Base-by-base conservation (phyloP, 2,113 vertebrate genomes). In the Zootoca vivipara region DNA sequence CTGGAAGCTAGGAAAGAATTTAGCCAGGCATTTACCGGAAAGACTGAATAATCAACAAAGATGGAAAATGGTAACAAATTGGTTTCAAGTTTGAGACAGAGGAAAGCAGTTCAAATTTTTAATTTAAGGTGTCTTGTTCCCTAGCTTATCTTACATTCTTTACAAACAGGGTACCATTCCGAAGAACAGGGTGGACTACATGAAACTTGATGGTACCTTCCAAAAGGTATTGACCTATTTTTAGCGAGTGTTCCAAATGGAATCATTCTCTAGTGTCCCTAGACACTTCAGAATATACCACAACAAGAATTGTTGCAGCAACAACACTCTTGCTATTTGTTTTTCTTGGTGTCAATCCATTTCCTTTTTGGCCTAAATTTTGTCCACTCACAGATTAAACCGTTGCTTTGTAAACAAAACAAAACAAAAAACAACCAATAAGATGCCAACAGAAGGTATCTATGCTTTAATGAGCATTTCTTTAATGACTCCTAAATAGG, bases 381-480 rank as follows among this genome's bases (percentile, higher is more conserved):
- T 13, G 40, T 92, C 74, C 69, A 80, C 38, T 78, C 62, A 7
- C 0, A 67, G 52, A 85, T 86, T 70, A 91, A 67, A 90, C 88
- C 86, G 86, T 89, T 93, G 35, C 58, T 38, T 72, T 40, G n/a
- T 88, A 10, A 82, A 52, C 46, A 52, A 92, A 93, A 90, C 85
- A n/a, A 73, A 86, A 2, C 13, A 22, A 20, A 87, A 83, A 78
- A 38, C 46, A 52, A 52, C 46, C 46, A 52, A 52, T 89, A 58
- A 35, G 83, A 91, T 91, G 74, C 33, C 85, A 10, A 16, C 69
- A 82, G 65, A 89, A 92, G 73, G 4, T 78, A 90, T 80, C 26
- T 9, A 18, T 85, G 26, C 7, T 85, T 35, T 52, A 65, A 75
- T 46, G 52, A 74, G 28, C 30, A 13, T 80, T 16, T 65, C 24